Conservation (phyloP, 2,797 vertebrate species). For the Rhinella marina region DNA sequence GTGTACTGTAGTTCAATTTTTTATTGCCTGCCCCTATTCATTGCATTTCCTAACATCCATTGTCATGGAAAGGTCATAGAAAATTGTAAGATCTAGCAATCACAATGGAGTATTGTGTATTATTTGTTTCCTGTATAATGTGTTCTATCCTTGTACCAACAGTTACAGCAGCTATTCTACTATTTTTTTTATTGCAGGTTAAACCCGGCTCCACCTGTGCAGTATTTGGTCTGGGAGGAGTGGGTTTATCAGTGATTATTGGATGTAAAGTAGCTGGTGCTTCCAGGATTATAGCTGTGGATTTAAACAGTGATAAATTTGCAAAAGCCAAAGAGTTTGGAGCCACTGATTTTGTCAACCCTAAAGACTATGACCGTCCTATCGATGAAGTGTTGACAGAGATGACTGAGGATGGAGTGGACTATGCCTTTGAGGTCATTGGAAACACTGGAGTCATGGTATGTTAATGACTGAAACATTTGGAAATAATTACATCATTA, state of each 20-base stretch:
- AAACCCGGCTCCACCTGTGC: not conserved
- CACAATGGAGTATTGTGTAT: too few relatives aligned
- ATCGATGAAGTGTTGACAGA: constrained; percentile 85
- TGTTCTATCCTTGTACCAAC: too few relatives aligned
- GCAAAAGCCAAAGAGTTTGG: constrained; percentile 84
- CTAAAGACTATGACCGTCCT: constrained; percentile 81
- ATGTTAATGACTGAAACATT: not conserved
- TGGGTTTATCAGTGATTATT: constrained; percentile 73
- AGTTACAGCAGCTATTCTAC: too few relatives aligned
- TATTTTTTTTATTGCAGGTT: not conserved
- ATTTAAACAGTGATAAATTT: constrained; percentile 85
- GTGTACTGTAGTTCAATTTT: too few relatives aligned
- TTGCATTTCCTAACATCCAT: too few relatives aligned
- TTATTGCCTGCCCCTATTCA: too few relatives aligned
- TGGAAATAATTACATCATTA: too few relatives aligned
- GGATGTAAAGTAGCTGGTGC: constrained; percentile 80
- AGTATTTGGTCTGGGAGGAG: constrained; percentile 73
- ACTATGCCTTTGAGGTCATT: constrained; percentile 88
- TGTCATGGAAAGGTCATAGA: too few relatives aligned
- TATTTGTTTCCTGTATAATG: too few relatives aligned
- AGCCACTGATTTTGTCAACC: constrained; percentile 86
- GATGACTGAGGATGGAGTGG: constrained; percentile 82
- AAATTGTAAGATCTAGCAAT: too few relatives aligned
- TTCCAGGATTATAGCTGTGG: constrained; percentile 85
- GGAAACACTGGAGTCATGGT: constrained; percentile 74